Conservation (phyloP, 2,888 invertebrate genomes). For the Agriopis marginaria region DNA sequence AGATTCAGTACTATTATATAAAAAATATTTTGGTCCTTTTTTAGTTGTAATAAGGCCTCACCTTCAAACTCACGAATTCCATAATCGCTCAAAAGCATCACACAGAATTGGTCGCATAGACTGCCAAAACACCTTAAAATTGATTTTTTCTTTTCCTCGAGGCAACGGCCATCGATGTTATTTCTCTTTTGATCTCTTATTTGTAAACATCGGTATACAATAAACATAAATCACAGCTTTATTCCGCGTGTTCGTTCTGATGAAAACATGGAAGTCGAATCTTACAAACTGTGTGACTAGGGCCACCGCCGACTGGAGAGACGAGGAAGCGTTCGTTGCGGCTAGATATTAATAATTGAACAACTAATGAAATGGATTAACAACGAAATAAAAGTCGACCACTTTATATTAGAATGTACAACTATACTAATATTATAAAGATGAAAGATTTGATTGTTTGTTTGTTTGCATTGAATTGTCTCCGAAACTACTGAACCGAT, state of each 20-base stretch:
- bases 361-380: too few species aligned
- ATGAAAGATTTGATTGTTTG: too few species aligned
- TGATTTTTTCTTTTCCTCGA: constrained; percentile 14
- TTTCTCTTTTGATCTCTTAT: constrained; percentile 41
- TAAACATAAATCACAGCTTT: constrained; percentile 33
- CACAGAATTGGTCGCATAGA: constrained; percentile 5
- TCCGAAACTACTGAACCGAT: too few species aligned
- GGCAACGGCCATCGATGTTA: constrained; percentile 20
- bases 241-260: constrained; percentile 14
- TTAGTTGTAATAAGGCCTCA: neutral
- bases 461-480: too few species aligned
- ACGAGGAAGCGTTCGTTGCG: too few species aligned
- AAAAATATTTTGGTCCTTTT: too few species aligned
- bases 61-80: neutral
- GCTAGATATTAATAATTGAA: too few species aligned
- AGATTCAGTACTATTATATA: too few species aligned
- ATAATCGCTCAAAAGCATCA: neutral
- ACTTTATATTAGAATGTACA: too few species aligned
- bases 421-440: too few species aligned
- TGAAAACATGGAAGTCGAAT: constrained; percentile 17
- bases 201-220: constrained; percentile 35
- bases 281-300: neutral
- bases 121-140: constrained; percentile 16
- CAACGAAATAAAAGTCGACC: too few species aligned
- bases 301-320: too few species aligned